Base-by-base conservation (phyloP, 2,888 invertebrate genomes). In the Heteromyza rotundicornis region DNA sequence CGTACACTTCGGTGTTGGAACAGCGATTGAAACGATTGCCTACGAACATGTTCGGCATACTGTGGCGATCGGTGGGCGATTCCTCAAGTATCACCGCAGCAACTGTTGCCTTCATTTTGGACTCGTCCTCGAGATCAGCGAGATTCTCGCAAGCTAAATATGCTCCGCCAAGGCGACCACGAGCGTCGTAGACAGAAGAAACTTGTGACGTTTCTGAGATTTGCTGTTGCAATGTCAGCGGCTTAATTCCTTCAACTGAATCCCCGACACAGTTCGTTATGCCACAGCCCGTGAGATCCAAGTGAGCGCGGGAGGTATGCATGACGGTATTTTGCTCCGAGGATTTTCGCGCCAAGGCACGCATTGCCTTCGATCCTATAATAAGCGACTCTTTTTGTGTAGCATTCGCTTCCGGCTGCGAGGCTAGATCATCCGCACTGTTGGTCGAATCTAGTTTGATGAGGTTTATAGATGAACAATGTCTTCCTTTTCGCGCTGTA, bases 111-210 rank as follows among this genome's bases (percentile, higher is more conserved):
- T 84, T 82, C 47, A 89, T 85, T 77, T 85, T 85, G 10, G 85
- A 85, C 77, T 87, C 86, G 72, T 87, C 88, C 75, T 88, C 87
- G 74, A 90, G 85, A 79, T 88, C 87, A 64, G 87, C 85, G 66
- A 91, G 82, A 84, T 91, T 87, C 79, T 90, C 90, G 76, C 89
- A 90, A 10, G 89, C 89, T 82, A 87, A 86, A 68, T 87, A 88
- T 17, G 84, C 83, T 57, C 84, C 86, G 1, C 83, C 78, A 3
- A 86, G 78, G 24, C 86, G 83, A 20, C 83, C 84, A 27, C 86
- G 83, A 20, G 82, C 84, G 70, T 86, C 86, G 70, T 87, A 87
- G 20, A 71, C 64, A 70, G 87, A 87, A 51, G 87, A 87, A 72
- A 86, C 85, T 70, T 87, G 87, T 17, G 86, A 86, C 68, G 85